Conservation (phyloP, 2,113 vertebrate genomes). For the Psophia crepitans region DNA sequence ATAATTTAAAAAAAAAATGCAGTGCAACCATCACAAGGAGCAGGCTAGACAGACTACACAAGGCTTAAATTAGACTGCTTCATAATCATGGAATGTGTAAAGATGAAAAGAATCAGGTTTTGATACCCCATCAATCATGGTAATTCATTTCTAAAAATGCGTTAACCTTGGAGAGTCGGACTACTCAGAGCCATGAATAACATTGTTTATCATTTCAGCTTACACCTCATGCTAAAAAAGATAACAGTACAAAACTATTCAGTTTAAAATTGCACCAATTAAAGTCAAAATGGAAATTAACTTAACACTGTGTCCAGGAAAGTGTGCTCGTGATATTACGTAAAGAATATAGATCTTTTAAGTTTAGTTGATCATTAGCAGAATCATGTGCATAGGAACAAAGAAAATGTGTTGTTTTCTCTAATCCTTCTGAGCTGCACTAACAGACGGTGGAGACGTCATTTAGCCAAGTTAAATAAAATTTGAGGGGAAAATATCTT, state of each 20-base stretch:
- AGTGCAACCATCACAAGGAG: slow-evolving; percentile 47
- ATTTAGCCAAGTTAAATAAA: neutral
- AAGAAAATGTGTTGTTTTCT: neutral
- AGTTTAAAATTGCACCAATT: slow-evolving; percentile 61
- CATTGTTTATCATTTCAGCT: slow-evolving; percentile 54
- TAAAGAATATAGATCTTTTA: neutral
- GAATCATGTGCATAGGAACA: slow-evolving; percentile 27
- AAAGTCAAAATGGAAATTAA: slow-evolving; percentile 51
- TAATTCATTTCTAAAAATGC: slow-evolving; percentile 57
- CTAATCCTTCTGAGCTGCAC: neutral
- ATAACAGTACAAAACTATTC: slow-evolving; percentile 43
- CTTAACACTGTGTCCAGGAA: slow-evolving; percentile 24
- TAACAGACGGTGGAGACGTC: neutral
- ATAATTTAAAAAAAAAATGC: neutral
- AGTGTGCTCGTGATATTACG: neutral
- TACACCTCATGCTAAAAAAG: slow-evolving; percentile 64
- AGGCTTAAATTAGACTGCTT: slow-evolving; percentile 63
- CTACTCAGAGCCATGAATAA: slow-evolving; percentile 49
- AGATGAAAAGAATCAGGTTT: slow-evolving; percentile 61
- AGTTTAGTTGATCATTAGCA: slow-evolving; percentile 24
- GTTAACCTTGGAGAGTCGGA: slow-evolving; percentile 59
- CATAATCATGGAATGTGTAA: slow-evolving; percentile 62
- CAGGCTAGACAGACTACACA: slow-evolving; percentile 55
- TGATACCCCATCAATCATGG: slow-evolving; percentile 58
- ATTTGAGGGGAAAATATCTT: neutral